These are phyloP conservation scores for Laticauda laticaudata DNA, from an alignment of 2,113 vertebrate species.

Conservation along the genomic window DNA sequence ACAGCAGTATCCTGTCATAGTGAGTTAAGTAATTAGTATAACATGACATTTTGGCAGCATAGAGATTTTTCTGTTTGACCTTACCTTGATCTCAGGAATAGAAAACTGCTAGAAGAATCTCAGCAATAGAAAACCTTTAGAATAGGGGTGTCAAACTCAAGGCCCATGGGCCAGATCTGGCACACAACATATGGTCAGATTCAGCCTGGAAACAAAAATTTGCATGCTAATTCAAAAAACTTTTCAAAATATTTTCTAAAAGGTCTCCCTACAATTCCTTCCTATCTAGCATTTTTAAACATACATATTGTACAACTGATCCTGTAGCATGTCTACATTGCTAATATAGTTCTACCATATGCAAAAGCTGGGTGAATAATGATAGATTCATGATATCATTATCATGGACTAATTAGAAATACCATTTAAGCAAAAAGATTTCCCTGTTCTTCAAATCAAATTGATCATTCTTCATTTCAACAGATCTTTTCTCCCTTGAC, in stretches of 20 bases:
- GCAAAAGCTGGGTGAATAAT: background rate
- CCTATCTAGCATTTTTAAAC: background rate
- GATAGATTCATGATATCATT: conserved; percentile 2
- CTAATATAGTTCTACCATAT: background rate
- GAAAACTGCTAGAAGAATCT: background rate
- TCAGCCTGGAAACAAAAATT: background rate
- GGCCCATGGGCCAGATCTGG: no score
- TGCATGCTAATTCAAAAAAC: background rate
- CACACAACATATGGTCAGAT: no score
- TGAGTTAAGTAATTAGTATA: background rate
- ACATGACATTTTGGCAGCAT: background rate
- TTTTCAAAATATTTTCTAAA: background rate
- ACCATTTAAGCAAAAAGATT: conserved; percentile 20
- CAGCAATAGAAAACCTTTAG: no score
- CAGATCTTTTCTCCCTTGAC: conserved; percentile 26
- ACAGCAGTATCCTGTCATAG: background rate
- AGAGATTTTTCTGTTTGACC: background rate
- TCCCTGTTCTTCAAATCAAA: background rate
- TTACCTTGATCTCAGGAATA: background rate
- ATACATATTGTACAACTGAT: background rate
- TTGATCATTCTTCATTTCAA: background rate
- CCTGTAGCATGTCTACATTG: background rate
- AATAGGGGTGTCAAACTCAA: no score
- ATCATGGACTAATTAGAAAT: conserved; percentile 29
- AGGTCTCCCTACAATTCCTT: background rate